phyloP scores from a whole-genome alignment of 2,113 vertebrate species.

The Phoxinus phoxinus region DNA sequence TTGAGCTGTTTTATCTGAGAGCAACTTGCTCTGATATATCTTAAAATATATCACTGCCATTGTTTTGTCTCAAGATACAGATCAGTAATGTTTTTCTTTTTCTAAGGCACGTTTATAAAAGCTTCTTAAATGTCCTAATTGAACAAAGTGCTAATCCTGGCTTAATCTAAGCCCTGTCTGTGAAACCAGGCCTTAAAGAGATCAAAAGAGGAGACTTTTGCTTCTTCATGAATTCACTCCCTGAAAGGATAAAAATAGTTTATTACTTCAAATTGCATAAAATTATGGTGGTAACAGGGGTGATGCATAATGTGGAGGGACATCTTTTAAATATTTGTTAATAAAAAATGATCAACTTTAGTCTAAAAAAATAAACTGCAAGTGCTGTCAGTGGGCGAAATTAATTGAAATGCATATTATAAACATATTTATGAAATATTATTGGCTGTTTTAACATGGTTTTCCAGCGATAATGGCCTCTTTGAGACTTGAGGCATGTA shows the following conservation, averaged over 20 bases:
- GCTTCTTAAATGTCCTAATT: no score
- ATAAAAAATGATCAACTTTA: not conserved
- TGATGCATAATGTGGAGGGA: not conserved
- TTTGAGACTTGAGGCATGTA: slow-evolving; percentile 30
- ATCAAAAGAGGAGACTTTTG: not conserved
- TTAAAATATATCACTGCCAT: no score
- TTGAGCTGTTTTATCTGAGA: no score
- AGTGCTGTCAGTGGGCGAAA: not conserved
- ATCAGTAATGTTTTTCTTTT: no score
- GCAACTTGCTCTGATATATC: no score
- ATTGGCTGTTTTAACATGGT: not conserved
- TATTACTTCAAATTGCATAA: not conserved
- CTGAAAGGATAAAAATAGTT: not conserved
- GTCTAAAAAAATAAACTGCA: not conserved
- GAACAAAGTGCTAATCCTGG: no score
- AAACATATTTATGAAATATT: not conserved
- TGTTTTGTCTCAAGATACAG: no score
- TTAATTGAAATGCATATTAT: not conserved
- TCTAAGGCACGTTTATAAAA: no score
- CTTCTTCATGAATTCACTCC: not conserved
- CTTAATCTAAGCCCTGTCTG: no score
- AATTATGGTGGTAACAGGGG: not conserved
- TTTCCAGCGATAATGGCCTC: slow-evolving; percentile 15
- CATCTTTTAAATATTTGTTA: not conserved
- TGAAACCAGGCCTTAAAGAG: not conserved